These are phyloP conservation scores for Cephus nigrinus DNA, from an alignment of 2,888 invertebrate genomes.

Conservation along the genomic window DNA sequence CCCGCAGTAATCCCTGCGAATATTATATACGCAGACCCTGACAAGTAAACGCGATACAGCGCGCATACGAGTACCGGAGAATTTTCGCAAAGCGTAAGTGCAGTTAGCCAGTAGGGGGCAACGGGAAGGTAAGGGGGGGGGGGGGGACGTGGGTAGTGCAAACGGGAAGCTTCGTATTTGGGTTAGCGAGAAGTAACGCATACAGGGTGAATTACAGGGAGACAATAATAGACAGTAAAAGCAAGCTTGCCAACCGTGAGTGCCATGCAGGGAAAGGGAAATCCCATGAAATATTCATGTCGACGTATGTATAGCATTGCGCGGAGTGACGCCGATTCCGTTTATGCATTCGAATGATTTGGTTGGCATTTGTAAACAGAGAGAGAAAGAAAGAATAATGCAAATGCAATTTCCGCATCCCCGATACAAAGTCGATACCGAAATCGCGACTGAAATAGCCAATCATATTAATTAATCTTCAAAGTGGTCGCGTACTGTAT, in stretches of 20 bases:
- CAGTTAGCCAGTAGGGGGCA: neutral
- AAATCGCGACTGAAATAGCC: too few relatives aligned
- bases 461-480: too few relatives aligned
- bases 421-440: too few relatives aligned
- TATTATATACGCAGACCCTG: neutral
- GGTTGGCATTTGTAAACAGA: neutral
- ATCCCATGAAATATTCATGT: conserved; percentile 7
- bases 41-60: neutral
- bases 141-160: neutral
- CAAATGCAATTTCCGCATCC: too few relatives aligned
- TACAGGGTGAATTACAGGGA: neutral
- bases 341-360: conserved; percentile 5
- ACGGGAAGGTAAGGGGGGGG: too few relatives aligned
- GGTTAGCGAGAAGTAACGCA: neutral
- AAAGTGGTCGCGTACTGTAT: too few relatives aligned
- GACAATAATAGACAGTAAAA: neutral
- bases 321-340: conserved; percentile 4
- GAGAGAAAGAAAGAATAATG: neutral
- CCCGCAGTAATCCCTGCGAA: too few relatives aligned
- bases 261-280: neutral
- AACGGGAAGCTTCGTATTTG: neutral
- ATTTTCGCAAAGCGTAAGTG: neutral
- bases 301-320: neutral
- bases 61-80: neutral
- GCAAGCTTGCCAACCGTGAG: neutral